Evolutionary conservation across 2,888 invertebrate species (phyloP).

Genomic region (Oithona nana): DNA sequence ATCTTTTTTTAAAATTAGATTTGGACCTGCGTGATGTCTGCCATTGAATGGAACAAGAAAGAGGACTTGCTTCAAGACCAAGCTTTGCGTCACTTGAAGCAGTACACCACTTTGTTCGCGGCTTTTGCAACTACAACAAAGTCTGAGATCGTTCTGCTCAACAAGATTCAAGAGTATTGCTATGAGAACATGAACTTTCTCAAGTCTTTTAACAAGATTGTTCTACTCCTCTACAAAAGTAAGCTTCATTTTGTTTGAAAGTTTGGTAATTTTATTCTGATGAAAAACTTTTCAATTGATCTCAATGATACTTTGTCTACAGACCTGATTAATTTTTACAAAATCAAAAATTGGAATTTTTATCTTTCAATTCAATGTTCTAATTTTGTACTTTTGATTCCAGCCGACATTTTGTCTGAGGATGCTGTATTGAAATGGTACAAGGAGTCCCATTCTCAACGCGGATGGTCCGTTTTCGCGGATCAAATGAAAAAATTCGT

Average conservation of each 20-base stretch:
- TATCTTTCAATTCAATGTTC: constrained; percentile 17
- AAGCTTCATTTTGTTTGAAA: constrained; percentile 26
- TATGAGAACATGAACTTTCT: constrained; percentile 98
- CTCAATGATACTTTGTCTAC: constrained; percentile 2
- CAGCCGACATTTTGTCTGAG: constrained; percentile 78
- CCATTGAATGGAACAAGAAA: constrained; percentile 96
- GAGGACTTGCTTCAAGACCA: constrained; percentile 90
- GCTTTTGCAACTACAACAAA: constrained; percentile 68
- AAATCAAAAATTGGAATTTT: too few species aligned
- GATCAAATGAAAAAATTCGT: constrained; percentile 96
- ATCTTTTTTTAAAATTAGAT: constrained; percentile 36
- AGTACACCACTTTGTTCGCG: constrained; percentile 63
- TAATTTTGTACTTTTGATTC: constrained; percentile 24
- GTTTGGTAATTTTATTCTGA: not conserved
- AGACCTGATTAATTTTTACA: not conserved
- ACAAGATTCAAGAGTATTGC: constrained; percentile 90
- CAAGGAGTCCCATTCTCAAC: constrained; percentile 73
- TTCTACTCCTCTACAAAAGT: constrained; percentile 89
- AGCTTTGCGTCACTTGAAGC: constrained; percentile 61
- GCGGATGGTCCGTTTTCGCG: constrained; percentile 92
- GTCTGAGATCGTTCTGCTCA: constrained; percentile 67
- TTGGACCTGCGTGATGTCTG: constrained; percentile 85
- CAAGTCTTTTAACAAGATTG: constrained; percentile 93
- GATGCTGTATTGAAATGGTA: constrained; percentile 92
- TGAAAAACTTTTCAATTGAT: not conserved